Base-by-base conservation (phyloP, 2,888 invertebrate genomes). In the Euzetes globulus region DNA sequence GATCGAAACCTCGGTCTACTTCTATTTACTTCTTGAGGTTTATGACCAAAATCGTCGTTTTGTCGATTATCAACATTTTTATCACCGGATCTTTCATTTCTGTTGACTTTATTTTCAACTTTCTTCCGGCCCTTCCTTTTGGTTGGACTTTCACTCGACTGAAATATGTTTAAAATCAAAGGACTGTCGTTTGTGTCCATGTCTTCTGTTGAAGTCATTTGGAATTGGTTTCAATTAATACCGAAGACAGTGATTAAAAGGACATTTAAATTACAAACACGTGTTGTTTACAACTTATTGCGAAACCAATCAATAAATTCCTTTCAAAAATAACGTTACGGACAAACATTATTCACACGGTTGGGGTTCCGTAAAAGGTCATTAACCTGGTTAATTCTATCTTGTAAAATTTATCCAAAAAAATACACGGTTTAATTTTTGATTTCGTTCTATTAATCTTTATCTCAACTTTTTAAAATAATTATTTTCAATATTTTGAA, bases 151-250 rank as follows among this genome's bases (percentile, higher is more conserved):
- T 33, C 17, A 63, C 25, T 25, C 13, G 63, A 63, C 1, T 63
- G 33, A 63, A 63, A 63, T 63, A 63, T 33, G 33, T 63, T 63
- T 33, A 63, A 63, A 33, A 63, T 63, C n/a, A 63, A 33, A 5
- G 27, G 29, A 63, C 33, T 33, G n/a, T n/a, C 29, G 5, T 17
- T 63, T 63, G 33, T n/a, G 29, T 63, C n/a, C 63, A 63, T 63
- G 17, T 19, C 33, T 33, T 33, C 33, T 6, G 9, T 33, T 33
- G 9, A 33, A 33, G 33, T 33, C 33, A 33, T 33, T 33, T 33
- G 33, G 4, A 4, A 6, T 33, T 33, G 9, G 9, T 6, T 33
- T 33, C 4, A 33, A 6, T 33, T 4, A 33, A 6, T 33, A 33
- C 33, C 9, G 5, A 33, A 33, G 9, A 33, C n/a, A 33, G 33